Evolutionary conservation across 2,113 vertebrate species (phyloP).

Genomic region (Nibea coibor): DNA sequence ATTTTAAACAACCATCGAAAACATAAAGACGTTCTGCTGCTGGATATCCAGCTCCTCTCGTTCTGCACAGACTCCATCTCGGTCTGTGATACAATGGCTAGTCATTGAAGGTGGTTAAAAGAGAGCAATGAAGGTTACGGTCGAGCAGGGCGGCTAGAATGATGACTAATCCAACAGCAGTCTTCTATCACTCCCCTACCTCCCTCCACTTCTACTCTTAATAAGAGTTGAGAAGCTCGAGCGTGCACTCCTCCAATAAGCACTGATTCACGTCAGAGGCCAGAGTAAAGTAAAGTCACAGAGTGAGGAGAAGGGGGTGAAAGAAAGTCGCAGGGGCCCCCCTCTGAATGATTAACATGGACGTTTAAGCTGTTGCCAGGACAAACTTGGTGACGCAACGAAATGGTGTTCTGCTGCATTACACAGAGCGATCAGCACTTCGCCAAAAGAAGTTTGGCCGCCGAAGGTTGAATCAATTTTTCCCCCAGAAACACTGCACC

Average conservation of each 20-base stretch:
- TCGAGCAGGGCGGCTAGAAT: constrained; percentile 23
- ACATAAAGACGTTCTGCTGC: not conserved
- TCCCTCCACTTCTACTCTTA: constrained; percentile 13
- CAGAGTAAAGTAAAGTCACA: not conserved
- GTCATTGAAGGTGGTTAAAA: constrained; percentile 12
- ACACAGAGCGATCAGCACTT: constrained; percentile 48
- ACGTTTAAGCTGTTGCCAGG: constrained; percentile 12
- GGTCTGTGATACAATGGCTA: not conserved
- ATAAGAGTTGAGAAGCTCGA: constrained; percentile 15
- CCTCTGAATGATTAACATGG: constrained; percentile 31
- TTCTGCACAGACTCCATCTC: not conserved
- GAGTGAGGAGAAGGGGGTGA: not conserved
- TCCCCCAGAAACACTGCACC: constrained; percentile 4
- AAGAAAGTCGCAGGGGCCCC: too few relatives aligned
- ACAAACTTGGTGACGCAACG: constrained; percentile 4
- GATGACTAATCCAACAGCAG: constrained; percentile 49
- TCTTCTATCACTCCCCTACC: constrained; percentile 35
- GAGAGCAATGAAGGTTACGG: constrained; percentile 25
- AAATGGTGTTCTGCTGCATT: constrained; percentile 23
- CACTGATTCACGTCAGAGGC: constrained; percentile 11
- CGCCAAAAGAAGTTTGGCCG: constrained; percentile 9
- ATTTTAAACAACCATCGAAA: not conserved
- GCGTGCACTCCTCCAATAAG: constrained; percentile 13
- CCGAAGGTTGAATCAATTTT: constrained; percentile 41
- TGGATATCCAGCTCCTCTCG: not conserved